Base-by-base conservation (phyloP, 23 tunicate genomes). In the Phallusia fumigata region DNA sequence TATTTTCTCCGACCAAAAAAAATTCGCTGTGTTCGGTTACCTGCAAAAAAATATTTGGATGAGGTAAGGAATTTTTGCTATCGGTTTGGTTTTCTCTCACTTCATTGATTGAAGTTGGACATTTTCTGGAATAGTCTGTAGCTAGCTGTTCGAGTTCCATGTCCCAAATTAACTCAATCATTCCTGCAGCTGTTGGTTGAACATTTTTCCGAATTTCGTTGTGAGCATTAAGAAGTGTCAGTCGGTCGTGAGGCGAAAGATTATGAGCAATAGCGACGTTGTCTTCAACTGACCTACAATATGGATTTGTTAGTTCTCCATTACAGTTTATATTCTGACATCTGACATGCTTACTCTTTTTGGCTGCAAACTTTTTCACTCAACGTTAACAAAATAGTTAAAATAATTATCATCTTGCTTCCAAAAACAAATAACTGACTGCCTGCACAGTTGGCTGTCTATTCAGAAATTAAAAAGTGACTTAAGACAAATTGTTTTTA, bases 1-100 rank as follows among this genome's bases (percentile, higher is more conserved):
- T 77, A 19, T 77, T 77, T 77, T 77, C 58, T 6, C 81, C 81
- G 35, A 77, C 30, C 53, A 19, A 77, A 18, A 77, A 40, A 45
- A 33, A 45, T 18, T 45, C 81, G 30, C 31, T 77, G 81, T 77
- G 28, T 21, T 58, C 16, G 28, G 3, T 22, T 22, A 6, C 28
- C 69, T 58, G 69, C 26, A 58, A 58, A 24, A 58, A 13, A 6
- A 58, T 40, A 3, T 40, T 40, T 40, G 5, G n/a, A n/a, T n/a
- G n/a, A n/a, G n/a, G n/a, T n/a, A n/a, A n/a, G n/a, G n/a, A 40
- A 3, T 5, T 40, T 40, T 40, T 40, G 5, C 10, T 40, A 40
- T 40, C 10, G 47, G 10, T 3, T 40, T 40, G 47, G 47, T 40
- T 40, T 40, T 40, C 10, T 3, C 47, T 40, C 5, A 40, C 47